phyloP scores from a whole-genome alignment of 2,113 vertebrate species.

The Prunella himalayana region DNA sequence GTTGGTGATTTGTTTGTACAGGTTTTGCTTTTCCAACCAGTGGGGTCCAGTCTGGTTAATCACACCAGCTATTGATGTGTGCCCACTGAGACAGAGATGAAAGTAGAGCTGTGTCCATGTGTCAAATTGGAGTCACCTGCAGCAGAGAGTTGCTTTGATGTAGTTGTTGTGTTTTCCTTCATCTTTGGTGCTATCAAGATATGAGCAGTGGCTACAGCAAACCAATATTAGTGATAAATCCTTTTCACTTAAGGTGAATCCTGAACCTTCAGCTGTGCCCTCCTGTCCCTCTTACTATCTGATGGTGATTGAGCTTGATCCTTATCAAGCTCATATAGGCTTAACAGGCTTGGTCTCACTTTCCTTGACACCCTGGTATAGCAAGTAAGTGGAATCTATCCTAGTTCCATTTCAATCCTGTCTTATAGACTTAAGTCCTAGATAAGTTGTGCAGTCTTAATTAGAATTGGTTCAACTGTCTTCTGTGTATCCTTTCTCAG shows the following conservation, averaged over 20 bases:
- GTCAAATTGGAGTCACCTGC: not conserved
- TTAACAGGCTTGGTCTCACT: conserved; percentile 23
- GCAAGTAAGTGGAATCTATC: not conserved
- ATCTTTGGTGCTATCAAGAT: not conserved
- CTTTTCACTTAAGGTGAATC: not conserved
- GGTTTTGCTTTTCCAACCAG: not conserved
- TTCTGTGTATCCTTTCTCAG: not conserved
- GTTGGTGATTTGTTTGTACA: not conserved
- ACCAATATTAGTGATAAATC: not conserved
- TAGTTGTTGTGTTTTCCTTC: not conserved
- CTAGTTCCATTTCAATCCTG: not conserved
- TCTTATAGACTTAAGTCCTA: not conserved
- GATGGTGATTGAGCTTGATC: not conserved
- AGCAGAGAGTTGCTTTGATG: not conserved
- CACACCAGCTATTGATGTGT: not conserved
- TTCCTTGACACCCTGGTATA: not conserved
- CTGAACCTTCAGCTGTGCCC: not conserved
- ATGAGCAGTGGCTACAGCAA: not conserved
- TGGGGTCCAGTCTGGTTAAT: not conserved
- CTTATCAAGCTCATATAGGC: not conserved
- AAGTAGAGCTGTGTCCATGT: not conserved
- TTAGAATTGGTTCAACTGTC: not conserved
- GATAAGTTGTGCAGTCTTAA: not conserved
- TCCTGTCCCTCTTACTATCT: not conserved
- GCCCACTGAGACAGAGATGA: not conserved